These are phyloP conservation scores for Apoderus coryli DNA, from an alignment of 2,888 invertebrate species.

Conservation along the genomic window DNA sequence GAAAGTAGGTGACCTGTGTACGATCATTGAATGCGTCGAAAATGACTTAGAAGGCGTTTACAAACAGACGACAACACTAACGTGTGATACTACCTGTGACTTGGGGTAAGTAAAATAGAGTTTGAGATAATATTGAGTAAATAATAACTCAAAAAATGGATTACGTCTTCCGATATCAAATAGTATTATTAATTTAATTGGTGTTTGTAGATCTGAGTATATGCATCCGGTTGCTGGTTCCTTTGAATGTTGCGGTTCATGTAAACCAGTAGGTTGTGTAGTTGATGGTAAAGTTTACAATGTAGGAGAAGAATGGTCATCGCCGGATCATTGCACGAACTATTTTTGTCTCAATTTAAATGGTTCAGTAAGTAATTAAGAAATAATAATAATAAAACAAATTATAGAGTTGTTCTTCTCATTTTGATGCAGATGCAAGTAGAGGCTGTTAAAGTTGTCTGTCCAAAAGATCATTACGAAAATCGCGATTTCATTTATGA, in stretches of 20 bases:
- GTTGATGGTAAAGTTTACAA: slow-evolving; percentile 34
- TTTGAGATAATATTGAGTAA: slow-evolving; percentile 18
- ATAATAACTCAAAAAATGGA: too few relatives aligned
- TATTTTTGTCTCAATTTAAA: slow-evolving; percentile 42
- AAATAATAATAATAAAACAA: background rate
- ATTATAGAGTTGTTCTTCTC: background rate
- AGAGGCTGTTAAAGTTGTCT: slow-evolving; percentile 37
- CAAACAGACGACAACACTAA: slow-evolving; percentile 37
- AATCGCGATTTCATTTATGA: slow-evolving; percentile 40
- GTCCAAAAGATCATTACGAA: slow-evolving; percentile 31
- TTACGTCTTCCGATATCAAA: too few relatives aligned
- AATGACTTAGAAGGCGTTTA: slow-evolving; percentile 36
- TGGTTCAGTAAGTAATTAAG: slow-evolving; percentile 28
- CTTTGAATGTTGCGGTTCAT: slow-evolving; percentile 48
- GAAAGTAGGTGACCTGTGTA: slow-evolving; percentile 36
- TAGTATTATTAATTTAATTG: too few relatives aligned
- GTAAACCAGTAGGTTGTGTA: slow-evolving; percentile 41
- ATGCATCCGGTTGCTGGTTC: slow-evolving; percentile 21
- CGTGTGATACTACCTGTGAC: slow-evolving; percentile 37
- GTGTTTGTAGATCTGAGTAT: too few relatives aligned
- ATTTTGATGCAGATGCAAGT: slow-evolving; percentile 38
- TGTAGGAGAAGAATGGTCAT: slow-evolving; percentile 44
- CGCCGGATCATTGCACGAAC: slow-evolving; percentile 45
- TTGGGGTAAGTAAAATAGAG: too few relatives aligned
- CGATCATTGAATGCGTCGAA: slow-evolving; percentile 37